phyloP scores from a whole-genome alignment of 2,797 vertebrate species.

The Periparus ater region DNA sequence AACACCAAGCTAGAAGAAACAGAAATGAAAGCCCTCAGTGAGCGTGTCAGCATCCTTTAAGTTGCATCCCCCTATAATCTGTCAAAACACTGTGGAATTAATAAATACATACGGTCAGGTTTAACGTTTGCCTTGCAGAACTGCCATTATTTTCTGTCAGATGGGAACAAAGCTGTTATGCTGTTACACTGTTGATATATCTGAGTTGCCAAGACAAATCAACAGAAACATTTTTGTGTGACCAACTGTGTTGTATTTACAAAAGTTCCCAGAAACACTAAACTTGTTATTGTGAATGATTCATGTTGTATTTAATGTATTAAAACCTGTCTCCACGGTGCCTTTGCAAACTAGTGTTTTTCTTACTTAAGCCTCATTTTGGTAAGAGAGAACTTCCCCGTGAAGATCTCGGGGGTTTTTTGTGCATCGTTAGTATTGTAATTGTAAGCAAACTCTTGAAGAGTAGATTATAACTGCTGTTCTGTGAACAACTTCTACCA shows the following conservation, averaged over 20 bases:
- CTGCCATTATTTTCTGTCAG: slow-evolving; percentile 84
- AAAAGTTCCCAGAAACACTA: slow-evolving; percentile 82
- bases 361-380: slow-evolving; percentile 72
- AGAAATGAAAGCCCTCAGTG: slow-evolving; percentile 92
- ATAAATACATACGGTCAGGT: slow-evolving; percentile 84
- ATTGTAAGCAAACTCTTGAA: slow-evolving; percentile 78
- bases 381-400: slow-evolving; percentile 64
- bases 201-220: slow-evolving; percentile 84
- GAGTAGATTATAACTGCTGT: slow-evolving; percentile 77
- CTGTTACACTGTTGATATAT: slow-evolving; percentile 83
- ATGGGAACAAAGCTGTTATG: slow-evolving; percentile 84
- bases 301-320: slow-evolving; percentile 79
- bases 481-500: slow-evolving; percentile 78
- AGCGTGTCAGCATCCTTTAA: slow-evolving; percentile 97
- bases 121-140: slow-evolving; percentile 84
- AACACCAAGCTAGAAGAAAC: slow-evolving; percentile 81
- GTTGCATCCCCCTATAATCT: slow-evolving; percentile 76
- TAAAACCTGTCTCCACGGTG: slow-evolving; percentile 83
- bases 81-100: slow-evolving; percentile 85
- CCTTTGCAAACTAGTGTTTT: slow-evolving; percentile 77
- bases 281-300: slow-evolving; percentile 82
- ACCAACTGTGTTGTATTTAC: slow-evolving; percentile 84
- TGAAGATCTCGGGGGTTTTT: not conserved
- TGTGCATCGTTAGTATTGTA: slow-evolving; percentile 52
- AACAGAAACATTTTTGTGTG: slow-evolving; percentile 83